These are phyloP conservation scores for Pachycephala philippinensis DNA, from an alignment of 2,113 vertebrate genomes.

Conservation along the genomic window DNA sequence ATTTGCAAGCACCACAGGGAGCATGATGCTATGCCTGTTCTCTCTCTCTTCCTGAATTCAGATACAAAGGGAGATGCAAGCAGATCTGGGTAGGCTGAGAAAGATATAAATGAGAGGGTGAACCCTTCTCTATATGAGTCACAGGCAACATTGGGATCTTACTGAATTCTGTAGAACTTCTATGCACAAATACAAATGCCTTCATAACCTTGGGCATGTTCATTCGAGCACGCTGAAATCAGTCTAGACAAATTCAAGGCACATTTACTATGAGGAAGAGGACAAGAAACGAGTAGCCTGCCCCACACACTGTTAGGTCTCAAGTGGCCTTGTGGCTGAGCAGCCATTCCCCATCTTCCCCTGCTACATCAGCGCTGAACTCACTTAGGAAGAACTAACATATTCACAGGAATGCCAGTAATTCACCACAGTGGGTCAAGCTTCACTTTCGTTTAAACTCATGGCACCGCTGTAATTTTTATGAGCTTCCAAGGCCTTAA, in stretches of 20 bases:
- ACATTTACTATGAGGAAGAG: neutral
- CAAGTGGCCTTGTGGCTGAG: neutral
- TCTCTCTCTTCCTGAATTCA: neutral
- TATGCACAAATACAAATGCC: neutral
- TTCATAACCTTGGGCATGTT: neutral
- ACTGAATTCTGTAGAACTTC: neutral
- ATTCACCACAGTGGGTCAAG: neutral
- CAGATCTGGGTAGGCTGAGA: neutral
- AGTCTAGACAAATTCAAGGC: neutral
- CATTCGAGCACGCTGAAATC: neutral
- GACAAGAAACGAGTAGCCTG: neutral
- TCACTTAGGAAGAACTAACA: neutral
- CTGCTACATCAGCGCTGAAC: neutral
- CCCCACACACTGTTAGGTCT: neutral
- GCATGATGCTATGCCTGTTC: neutral
- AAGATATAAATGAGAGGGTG: neutral
- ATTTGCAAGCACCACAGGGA: neutral
- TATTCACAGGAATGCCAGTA: neutral
- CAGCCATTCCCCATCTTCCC: neutral
- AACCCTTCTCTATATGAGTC: neutral
- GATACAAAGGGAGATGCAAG: neutral
- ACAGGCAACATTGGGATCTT: neutral
- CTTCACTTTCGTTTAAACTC: neutral
- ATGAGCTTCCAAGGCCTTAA: neutral
- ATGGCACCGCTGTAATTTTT: neutral